Base-by-base conservation (phyloP, 2,888 invertebrate species). In the Horisme vitalbata region DNA sequence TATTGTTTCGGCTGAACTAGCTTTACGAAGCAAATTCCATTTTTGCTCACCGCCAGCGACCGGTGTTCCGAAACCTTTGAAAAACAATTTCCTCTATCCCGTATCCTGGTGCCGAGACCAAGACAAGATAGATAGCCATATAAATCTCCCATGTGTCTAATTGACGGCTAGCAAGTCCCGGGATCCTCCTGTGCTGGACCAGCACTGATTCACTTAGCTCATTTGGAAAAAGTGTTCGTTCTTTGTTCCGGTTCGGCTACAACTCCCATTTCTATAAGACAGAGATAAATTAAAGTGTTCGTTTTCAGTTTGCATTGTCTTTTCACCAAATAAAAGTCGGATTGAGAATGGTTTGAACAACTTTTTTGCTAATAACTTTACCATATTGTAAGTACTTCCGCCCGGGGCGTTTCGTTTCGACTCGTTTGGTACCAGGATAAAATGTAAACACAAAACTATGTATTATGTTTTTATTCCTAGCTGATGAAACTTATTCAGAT, bases 71-170 rank as follows among this genome's bases (percentile, higher is more conserved):
- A 48, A 52, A 69, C 68, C 72, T 74, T 78, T 71, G 74, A 66
- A 79, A 81, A 83, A 80, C 81, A 79, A 79, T 83, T 79, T 80
- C 76, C 75, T 64, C 59, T 65, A 57, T 63, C 58, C 61, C 57
- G 61, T 59, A 65, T 59, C 63, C 59, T 38, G 38, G 27, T 24
- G 24, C 32, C 52, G 61, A 60, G 64, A 68, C 67, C 70, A 67
- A 67, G 74, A 71, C 72, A 82, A 86, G 85, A 87, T 77, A 75
- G 76, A 87, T 85, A 71, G 83, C 73, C 73, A 62, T 78, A 86
- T 86, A 87, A 86, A 87, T 86, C 84, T 83, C 71, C 71, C 68
- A 71, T 69, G 75, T 79, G 83, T 85, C 83, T 86, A 85, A 84
- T 84, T 84, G 87, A 84, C 83, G 81, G 80, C 66, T 70, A 70